Evolutionary conservation across 2,888 invertebrate genomes (phyloP), one percentile per base, ranked within the genome.

Genomic region (Dryobota labecula): DNA sequence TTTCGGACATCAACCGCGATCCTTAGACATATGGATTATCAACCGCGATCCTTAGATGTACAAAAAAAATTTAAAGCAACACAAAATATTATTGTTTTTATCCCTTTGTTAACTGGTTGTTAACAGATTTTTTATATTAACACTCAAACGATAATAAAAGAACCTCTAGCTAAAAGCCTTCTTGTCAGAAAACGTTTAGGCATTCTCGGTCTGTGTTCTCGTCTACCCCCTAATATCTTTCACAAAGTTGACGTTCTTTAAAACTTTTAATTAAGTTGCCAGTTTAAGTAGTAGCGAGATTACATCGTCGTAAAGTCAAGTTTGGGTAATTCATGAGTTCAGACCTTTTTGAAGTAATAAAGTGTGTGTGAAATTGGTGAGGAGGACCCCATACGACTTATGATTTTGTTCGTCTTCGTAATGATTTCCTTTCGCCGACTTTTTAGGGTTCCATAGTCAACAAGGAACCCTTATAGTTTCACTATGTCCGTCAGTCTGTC

Each of bases 281-380:
- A 82, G 76, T 73, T 75, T 82, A 69, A 51, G 78, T 67, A 53
- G 75, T 74, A 51, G 49, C 69, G 54, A 61, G 47, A 77, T 74
- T 65, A 70, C 51, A 68, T 60, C 68, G 71, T 86, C 85, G 85
- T 87, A 85, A 88, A 89, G 73, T 87, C 69, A 78, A 86, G 82
- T 84, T 87, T 74, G 73, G 79, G 70, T 78, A 83, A 87, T 84
- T 85, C 80, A 80, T 62, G 81, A 78, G 65, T 82, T 66, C 72
- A 80, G 86, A 84, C 86, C 86, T 83, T 82, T 80, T 75, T 80
- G 65, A 77, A 72, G 73, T 80, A 73, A 76, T 78, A 80, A 83
- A 86, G 77, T 73, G 78, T 75, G 84, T 84, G 85, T 83, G 77
- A 81, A 86, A 83, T 84, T 83, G 81, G 38, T 63, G 60, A 63